phyloP scores from a whole-genome alignment of 1,140 invertebrate genomes.

The Tetramorium alpestre region DNA sequence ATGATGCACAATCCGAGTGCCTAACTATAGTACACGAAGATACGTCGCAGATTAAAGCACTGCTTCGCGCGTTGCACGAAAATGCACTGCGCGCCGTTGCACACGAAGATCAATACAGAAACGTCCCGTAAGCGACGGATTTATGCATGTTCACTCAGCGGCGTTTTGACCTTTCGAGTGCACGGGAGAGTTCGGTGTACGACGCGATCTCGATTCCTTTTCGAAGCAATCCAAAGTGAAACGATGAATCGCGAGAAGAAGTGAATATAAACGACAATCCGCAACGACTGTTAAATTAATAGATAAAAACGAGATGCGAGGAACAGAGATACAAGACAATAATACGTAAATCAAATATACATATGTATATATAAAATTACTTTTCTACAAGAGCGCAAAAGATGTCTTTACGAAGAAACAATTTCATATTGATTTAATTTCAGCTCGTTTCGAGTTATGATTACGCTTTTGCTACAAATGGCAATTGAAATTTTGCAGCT shows the following conservation, averaged over 20 bases:
- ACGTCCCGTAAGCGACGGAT: neutral
- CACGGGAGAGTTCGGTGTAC: constrained; percentile 19
- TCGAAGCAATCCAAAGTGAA: neutral
- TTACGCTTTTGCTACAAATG: neutral
- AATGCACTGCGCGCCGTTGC: neutral
- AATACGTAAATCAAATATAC: neutral
- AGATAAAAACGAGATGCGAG: neutral
- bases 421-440: constrained; percentile 1
- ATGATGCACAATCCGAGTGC: constrained; percentile 50
- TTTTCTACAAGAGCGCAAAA: neutral
- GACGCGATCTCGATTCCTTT: constrained; percentile 32
- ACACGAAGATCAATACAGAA: constrained; percentile 27
- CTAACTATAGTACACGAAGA: constrained; percentile 38
- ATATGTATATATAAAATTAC: neutral
- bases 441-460: neutral
- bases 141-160: constrained; percentile 1
- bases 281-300: neutral
- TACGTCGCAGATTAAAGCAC: constrained; percentile 59
- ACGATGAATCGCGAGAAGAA: neutral
- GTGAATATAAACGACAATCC: neutral
- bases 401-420: neutral
- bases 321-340: too few relatives aligned
- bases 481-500: neutral
- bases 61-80: constrained; percentile 31
- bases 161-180: constrained; percentile 26